These are phyloP conservation scores for Ceratosolen fusciceps DNA, from an alignment of 1,140 invertebrate genomes.

Conservation along the genomic window DNA sequence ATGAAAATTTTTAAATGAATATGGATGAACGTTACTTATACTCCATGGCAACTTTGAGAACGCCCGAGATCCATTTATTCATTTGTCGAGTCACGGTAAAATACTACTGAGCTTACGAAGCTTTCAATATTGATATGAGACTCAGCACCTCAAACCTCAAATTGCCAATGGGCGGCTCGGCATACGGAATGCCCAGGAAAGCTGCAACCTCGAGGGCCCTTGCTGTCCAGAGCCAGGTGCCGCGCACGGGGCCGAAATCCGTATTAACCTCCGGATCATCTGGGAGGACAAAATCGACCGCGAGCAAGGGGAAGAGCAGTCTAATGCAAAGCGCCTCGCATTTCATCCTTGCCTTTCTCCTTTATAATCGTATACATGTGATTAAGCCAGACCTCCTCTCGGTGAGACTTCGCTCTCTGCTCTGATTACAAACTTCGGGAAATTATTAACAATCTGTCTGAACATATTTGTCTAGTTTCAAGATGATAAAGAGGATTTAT, in stretches of 20 bases:
- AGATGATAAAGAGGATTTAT: neutral
- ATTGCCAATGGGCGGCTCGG: slow-evolving; percentile 57
- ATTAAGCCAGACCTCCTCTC: neutral
- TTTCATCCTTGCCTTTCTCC: neutral
- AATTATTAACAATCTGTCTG: neutral
- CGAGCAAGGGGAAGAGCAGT: neutral
- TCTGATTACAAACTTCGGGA: neutral
- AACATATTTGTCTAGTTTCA: neutral
- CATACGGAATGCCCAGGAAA: slow-evolving; percentile 65
- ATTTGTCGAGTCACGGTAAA: no score
- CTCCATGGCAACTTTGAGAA: no score
- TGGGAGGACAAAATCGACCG: neutral
- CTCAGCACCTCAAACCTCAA: slow-evolving; percentile 61
- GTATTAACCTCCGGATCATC: slow-evolving; percentile 49
- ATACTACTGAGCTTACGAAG: no score
- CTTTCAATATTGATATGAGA: no score
- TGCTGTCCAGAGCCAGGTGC: slow-evolving; percentile 55
- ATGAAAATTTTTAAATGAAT: no score
- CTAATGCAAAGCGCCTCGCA: neutral
- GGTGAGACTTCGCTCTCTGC: neutral
- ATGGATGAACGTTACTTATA: no score
- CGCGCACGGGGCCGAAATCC: slow-evolving; percentile 57
- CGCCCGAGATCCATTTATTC: no score
- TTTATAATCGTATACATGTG: neutral
- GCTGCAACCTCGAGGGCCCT: slow-evolving; percentile 49